phyloP scores from a whole-genome alignment of 2,113 vertebrate species.

The Spea bombifrons region DNA sequence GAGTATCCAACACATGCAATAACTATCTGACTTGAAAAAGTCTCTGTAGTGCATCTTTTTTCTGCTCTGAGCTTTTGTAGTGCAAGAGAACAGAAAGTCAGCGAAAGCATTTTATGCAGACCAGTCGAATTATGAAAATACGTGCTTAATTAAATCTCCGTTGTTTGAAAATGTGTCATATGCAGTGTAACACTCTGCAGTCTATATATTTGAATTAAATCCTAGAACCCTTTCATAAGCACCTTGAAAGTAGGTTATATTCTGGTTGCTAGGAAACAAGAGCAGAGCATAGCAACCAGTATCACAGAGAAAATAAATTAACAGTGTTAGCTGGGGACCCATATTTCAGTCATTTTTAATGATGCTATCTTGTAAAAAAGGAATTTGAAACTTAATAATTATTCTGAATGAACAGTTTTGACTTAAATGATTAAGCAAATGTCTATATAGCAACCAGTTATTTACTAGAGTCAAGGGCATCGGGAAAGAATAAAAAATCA shows the following conservation, averaged over 20 bases:
- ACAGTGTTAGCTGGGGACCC: not conserved
- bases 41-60: no score
- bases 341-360: not conserved
- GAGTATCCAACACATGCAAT: no score
- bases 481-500: no score
- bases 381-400: not conserved
- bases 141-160: not conserved
- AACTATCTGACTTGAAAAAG: no score
- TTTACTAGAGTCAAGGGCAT: no score
- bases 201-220: conserved; percentile 9
- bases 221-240: not conserved
- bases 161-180: not conserved
- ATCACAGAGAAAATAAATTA: conserved; percentile 6
- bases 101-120: not conserved
- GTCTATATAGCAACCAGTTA: no score
- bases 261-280: conserved; percentile 39
- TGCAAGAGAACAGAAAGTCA: no score
- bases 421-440: no score
- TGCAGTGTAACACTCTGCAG: not conserved
- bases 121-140: no score
- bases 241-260: conserved; percentile 37
- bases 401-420: no score
- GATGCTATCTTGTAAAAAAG: not conserved
- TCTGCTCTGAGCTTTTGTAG: no score
- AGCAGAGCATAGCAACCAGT: conserved; percentile 15